These are phyloP conservation scores for Cranoglanis bouderius DNA, from an alignment of 2,113 vertebrate species.

Conservation along the genomic window DNA sequence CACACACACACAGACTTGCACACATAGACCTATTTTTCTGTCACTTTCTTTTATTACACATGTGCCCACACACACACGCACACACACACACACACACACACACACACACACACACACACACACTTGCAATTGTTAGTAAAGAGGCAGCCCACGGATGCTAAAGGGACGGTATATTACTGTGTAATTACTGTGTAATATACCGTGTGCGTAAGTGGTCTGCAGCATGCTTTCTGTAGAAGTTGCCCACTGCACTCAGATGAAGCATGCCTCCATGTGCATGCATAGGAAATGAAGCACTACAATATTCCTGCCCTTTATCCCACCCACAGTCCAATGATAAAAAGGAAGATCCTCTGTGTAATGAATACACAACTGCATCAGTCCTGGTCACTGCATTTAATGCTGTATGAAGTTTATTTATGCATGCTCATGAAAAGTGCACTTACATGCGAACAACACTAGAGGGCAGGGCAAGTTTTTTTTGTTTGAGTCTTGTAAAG, in stretches of 20 bases:
- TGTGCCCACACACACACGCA: not conserved
- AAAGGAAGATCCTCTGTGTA: not conserved
- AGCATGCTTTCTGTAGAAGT: conserved; percentile 61
- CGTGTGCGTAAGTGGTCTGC: conserved; percentile 53
- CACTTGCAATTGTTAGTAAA: conserved; percentile 73
- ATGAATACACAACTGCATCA: conserved; percentile 12
- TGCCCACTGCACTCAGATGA: conserved; percentile 46
- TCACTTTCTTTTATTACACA: not conserved
- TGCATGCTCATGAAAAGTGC: conserved; percentile 28
- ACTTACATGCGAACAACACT: conserved; percentile 26
- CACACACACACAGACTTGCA: conserved; percentile 22
- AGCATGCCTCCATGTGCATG: conserved; percentile 57
- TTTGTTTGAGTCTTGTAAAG: not conserved
- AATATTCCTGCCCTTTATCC: not conserved
- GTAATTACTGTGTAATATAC: conserved; percentile 48
- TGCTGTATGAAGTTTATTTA: not conserved
- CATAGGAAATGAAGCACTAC: conserved; percentile 24
- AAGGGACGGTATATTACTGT: conserved; percentile 20
- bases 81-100: conserved; percentile 49
- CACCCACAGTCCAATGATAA: not conserved
- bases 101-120: conserved; percentile 38
- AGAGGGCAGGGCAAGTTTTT: conserved; percentile 41
- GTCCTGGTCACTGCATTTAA: not conserved
- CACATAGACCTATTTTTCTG: conserved; percentile 3
- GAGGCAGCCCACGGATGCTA: conserved; percentile 39